Conservation (phyloP, 2,113 vertebrate species). For the Galemys pyrenaicus region DNA sequence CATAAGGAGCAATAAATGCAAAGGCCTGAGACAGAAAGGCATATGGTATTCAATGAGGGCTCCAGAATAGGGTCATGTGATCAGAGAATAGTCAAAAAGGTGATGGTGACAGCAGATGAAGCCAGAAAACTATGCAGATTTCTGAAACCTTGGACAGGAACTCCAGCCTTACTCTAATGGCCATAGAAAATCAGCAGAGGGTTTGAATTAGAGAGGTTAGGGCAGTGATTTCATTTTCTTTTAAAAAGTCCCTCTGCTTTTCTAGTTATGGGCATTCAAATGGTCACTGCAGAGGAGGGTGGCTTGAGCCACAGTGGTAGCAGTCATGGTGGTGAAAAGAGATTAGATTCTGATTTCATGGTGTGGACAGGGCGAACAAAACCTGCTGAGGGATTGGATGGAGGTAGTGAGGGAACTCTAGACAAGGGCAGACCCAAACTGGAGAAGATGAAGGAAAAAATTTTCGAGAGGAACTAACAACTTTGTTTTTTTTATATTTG, state of each 20-base stretch:
- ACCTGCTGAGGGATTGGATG: background rate
- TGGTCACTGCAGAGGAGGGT: background rate
- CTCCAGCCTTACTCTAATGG: background rate
- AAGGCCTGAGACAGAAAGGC: background rate
- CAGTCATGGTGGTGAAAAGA: background rate
- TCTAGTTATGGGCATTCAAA: background rate
- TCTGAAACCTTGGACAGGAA: background rate
- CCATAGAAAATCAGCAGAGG: background rate
- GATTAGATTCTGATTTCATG: background rate
- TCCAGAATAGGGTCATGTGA: background rate
- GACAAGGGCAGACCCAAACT: background rate
- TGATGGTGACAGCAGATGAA: background rate
- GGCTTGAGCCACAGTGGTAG: background rate
- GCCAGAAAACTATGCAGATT: background rate
- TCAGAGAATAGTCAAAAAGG: background rate
- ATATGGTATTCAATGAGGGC: background rate
- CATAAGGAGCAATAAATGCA: background rate
- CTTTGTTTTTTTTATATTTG: background rate
- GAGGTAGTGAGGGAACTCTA: background rate
- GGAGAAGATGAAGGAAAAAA: background rate
- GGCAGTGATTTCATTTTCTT: background rate
- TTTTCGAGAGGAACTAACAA: background rate
- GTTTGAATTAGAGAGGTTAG: background rate
- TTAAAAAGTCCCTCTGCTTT: background rate
- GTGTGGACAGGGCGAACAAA: background rate